Evolutionary conservation across 2,888 invertebrate genomes (phyloP).

Genomic region (Flabesymbios commensalis): DNA sequence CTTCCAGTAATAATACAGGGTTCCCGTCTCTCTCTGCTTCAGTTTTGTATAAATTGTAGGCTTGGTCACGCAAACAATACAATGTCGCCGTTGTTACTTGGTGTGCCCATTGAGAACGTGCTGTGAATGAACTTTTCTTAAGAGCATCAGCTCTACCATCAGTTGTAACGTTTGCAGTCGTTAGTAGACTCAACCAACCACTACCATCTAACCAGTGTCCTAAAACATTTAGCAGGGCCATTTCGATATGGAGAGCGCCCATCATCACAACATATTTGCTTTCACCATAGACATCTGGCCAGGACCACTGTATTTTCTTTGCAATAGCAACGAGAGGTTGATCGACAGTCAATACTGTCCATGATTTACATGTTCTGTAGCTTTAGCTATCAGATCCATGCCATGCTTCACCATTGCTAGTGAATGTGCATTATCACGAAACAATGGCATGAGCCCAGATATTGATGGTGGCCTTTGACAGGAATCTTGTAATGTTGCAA

Average conservation of each 20-base stretch:
- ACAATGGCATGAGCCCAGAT: constrained; percentile 17
- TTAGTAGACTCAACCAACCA: constrained; percentile 8
- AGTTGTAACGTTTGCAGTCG: background rate
- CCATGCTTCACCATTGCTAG: constrained; percentile 24
- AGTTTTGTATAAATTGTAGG: background rate
- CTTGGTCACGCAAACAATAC: background rate
- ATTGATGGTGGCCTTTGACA: background rate
- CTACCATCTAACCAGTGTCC: constrained; percentile 9
- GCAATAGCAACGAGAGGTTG: constrained; percentile 9
- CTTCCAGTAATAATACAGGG: background rate
- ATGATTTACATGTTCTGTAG: constrained; percentile 5
- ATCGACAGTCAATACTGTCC: constrained; percentile 8
- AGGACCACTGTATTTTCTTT: constrained; percentile 14
- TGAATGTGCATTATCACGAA: constrained; percentile 16
- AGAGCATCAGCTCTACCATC: constrained; percentile 4
- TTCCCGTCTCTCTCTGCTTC: too few species aligned
- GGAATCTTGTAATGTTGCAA: constrained; percentile 12
- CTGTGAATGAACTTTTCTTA: background rate
- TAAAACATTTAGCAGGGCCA: constrained; percentile 5
- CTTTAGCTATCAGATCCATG: constrained; percentile 1
- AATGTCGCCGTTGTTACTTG: constrained; percentile 3
- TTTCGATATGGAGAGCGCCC: constrained; percentile 16
- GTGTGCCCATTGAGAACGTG: constrained; percentile 3
- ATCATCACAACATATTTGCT: constrained; percentile 10
- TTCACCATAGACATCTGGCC: constrained; percentile 15